Conservation (phyloP, 2,888 invertebrate species). For the Nomada hirtipes region DNA sequence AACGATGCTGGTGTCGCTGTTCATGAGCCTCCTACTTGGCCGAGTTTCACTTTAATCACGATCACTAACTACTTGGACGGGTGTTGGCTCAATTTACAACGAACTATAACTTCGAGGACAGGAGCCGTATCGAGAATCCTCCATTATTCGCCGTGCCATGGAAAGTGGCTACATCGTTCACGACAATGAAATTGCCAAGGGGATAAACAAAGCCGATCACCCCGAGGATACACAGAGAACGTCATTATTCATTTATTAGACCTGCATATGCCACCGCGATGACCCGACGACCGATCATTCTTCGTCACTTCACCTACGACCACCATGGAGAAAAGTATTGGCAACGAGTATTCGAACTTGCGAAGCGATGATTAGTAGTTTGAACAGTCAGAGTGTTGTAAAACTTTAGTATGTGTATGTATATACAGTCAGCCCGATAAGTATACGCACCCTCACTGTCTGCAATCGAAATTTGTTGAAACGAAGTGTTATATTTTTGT, state of each 20-base stretch:
- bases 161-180: conserved; percentile 61
- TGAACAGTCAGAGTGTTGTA: background rate
- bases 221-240: conserved; percentile 37
- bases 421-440: too few species aligned
- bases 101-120: conserved; percentile 68
- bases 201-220: conserved; percentile 48
- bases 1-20: conserved; percentile 49
- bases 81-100: conserved; percentile 72
- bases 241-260: conserved; percentile 45
- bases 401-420: background rate
- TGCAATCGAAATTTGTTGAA: too few species aligned
- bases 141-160: conserved; percentile 48
- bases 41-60: conserved; percentile 64
- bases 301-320: conserved; percentile 38
- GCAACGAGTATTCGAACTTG: conserved; percentile 46
- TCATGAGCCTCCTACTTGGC: conserved; percentile 47
- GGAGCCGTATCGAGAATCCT: conserved; percentile 58
- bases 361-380: conserved; percentile 1
- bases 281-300: conserved; percentile 47
- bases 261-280: conserved; percentile 32
- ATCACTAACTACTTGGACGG: conserved; percentile 58
- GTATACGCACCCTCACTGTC: too few species aligned
- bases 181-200: conserved; percentile 60
- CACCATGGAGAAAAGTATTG: conserved; percentile 46
- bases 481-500: too few species aligned